phyloP scores from a whole-genome alignment of 2,888 invertebrate species.

The Lepidocyrtoides sp. region DNA sequence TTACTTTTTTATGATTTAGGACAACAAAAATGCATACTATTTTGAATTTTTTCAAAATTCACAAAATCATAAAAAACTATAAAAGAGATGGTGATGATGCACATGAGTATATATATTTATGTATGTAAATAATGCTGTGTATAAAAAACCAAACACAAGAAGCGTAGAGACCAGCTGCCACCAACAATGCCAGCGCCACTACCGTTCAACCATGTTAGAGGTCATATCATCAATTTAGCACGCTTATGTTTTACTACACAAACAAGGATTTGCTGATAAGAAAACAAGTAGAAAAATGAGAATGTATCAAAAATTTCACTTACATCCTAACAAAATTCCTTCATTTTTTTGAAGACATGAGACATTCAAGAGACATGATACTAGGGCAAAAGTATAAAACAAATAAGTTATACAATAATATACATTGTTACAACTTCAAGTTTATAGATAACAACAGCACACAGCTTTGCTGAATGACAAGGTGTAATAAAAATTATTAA shows the following conservation, averaged over 20 bases:
- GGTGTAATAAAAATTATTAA: conserved; percentile 72
- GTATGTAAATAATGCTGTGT: not conserved
- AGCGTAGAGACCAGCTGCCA: not conserved
- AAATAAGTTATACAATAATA: not conserved
- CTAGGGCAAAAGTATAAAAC: conserved; percentile 26
- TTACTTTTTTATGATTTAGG: conserved; percentile 4
- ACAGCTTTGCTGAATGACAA: conserved; percentile 74
- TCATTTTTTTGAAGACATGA: not conserved
- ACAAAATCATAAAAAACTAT: conserved; percentile 14
- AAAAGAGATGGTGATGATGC: not conserved
- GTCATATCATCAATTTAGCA: conserved; percentile 71
- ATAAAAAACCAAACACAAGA: not conserved
- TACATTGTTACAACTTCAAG: not conserved
- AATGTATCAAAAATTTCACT: conserved; percentile 38
- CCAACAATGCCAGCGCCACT: not conserved
- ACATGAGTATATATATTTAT: not conserved
- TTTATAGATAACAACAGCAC: not conserved
- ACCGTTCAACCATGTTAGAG: conserved; percentile 17
- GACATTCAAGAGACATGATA: conserved; percentile 11
- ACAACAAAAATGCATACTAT: not conserved
- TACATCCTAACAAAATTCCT: conserved; percentile 11
- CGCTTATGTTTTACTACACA: conserved; percentile 63
- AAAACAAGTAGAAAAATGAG: conserved; percentile 40
- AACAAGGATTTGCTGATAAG: conserved; percentile 62
- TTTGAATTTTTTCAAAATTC: conserved; percentile 14